These are phyloP conservation scores for Zhengitettix transpicula DNA, from an alignment of 2,888 invertebrate genomes.

Conservation along the genomic window DNA sequence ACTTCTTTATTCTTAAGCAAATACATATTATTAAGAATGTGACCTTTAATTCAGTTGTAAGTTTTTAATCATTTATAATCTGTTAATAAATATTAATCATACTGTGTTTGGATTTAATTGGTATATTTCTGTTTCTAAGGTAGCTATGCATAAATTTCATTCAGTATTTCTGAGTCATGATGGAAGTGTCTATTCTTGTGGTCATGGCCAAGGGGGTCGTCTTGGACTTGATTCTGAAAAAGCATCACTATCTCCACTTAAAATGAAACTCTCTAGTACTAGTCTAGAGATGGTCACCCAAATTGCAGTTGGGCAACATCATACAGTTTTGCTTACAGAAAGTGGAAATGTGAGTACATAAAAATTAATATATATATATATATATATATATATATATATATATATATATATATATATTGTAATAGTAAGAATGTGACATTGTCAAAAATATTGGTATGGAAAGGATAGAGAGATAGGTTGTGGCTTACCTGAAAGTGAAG, in stretches of 20 bases:
- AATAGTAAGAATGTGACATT: no score
- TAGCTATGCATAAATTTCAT: slow-evolving; percentile 62
- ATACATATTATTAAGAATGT: no score
- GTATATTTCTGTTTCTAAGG: slow-evolving; percentile 25
- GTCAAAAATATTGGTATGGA: no score
- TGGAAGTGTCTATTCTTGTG: slow-evolving; percentile 54
- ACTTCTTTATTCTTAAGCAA: no score
- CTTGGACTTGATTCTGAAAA: slow-evolving; percentile 49
- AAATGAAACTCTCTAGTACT: slow-evolving; percentile 20
- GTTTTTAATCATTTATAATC: no score
- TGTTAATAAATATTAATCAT: no score
- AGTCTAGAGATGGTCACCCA: slow-evolving; percentile 28
- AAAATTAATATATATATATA: no score
- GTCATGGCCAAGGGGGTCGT: slow-evolving; percentile 62
- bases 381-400: no score
- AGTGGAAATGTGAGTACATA: slow-evolving; percentile 26
- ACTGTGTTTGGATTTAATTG: neutral
- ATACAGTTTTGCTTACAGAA: slow-evolving; percentile 46
- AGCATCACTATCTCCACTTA: slow-evolving; percentile 36
- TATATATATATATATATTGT: no score
- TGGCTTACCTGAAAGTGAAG: no score
- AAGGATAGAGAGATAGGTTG: no score
- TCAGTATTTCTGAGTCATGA: slow-evolving; percentile 43
- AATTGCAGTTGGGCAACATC: slow-evolving; percentile 46
- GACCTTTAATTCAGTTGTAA: no score